phyloP scores from a whole-genome alignment of 2,888 invertebrate genomes.

The Brachypterus glaber region DNA sequence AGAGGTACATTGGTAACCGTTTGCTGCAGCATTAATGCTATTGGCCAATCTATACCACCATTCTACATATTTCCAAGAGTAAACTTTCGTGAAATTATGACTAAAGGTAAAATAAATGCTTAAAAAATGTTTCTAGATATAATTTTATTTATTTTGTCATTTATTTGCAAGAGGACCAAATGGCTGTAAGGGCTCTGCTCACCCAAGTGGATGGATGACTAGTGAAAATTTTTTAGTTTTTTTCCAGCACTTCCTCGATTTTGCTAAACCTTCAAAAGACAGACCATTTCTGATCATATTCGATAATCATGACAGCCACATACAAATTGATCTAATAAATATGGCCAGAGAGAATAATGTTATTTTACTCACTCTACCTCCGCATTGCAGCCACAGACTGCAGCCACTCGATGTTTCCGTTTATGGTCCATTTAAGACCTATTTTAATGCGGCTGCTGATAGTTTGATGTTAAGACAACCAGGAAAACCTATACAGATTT shows the following conservation, averaged over 20 bases:
- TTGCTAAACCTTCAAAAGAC: not conserved
- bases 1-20: not conserved
- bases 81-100: not conserved
- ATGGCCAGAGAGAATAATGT: not conserved
- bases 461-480: slow-evolving; percentile 8
- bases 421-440: slow-evolving; percentile 4
- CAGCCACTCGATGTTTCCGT: slow-evolving; percentile 9
- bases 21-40: not conserved
- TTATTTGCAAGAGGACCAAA: not conserved
- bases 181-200: slow-evolving; percentile 7
- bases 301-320: slow-evolving; percentile 13
- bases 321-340: slow-evolving; percentile 9
- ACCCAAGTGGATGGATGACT: slow-evolving; percentile 25
- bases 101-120: not conserved
- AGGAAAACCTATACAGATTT: slow-evolving; percentile 11
- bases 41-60: not conserved
- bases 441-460: slow-evolving; percentile 3
- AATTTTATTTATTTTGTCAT: too few species aligned
- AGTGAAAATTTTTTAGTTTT: slow-evolving; percentile 19
- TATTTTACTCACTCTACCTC: not conserved
- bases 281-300: slow-evolving; percentile 2
- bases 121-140: not conserved
- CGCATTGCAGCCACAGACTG: not conserved
- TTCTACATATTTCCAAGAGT: not conserved
- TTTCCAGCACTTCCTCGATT: slow-evolving; percentile 11